A percentile compares a stretch with the other conserved stretches of the same genome.
These are phyloP conservation scores for Lycorma delicatula DNA, from an alignment of 1,140 invertebrate genomes.

Conservation along the genomic window DNA sequence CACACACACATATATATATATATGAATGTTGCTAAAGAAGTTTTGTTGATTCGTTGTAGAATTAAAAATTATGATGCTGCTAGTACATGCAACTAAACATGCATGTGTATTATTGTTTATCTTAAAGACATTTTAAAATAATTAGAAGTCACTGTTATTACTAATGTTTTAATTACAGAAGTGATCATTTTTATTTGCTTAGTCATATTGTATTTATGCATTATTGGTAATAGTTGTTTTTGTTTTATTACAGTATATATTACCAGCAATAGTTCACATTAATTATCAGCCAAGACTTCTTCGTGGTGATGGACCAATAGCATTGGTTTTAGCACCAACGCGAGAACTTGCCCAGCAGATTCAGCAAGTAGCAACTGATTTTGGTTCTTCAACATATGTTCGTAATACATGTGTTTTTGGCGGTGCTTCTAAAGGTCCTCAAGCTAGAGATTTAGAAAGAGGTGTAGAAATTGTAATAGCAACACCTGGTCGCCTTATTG, in stretches of 20 bases:
- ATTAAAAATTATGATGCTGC: no score
- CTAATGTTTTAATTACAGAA: no score
- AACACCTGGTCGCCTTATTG: constrained; percentile 85
- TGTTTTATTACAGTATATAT: constrained; percentile 66
- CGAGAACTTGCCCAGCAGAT: constrained; percentile 78
- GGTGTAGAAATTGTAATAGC: constrained; percentile 76
- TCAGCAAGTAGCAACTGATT: constrained; percentile 75
- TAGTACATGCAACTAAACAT: no score
- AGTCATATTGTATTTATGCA: no score
- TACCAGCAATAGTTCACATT: constrained; percentile 64
- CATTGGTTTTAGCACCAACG: constrained; percentile 70
- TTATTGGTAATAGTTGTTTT: constrained; percentile 88
- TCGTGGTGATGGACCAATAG: constrained; percentile 65
- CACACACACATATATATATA: no score
- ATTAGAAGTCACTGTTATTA: no score
- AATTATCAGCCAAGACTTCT: constrained; percentile 58
- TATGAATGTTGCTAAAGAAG: no score
- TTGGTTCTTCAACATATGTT: constrained; percentile 63
- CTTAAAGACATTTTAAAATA: no score
- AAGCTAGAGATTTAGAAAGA: constrained; percentile 57
- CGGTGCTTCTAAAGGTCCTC: constrained; percentile 67
- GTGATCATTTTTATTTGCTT: no score
- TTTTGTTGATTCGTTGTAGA: no score
- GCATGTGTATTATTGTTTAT: no score
- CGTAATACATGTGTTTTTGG: constrained; percentile 84